Conservation (phyloP, 2,888 invertebrate species). For the Smittia sp. region DNA sequence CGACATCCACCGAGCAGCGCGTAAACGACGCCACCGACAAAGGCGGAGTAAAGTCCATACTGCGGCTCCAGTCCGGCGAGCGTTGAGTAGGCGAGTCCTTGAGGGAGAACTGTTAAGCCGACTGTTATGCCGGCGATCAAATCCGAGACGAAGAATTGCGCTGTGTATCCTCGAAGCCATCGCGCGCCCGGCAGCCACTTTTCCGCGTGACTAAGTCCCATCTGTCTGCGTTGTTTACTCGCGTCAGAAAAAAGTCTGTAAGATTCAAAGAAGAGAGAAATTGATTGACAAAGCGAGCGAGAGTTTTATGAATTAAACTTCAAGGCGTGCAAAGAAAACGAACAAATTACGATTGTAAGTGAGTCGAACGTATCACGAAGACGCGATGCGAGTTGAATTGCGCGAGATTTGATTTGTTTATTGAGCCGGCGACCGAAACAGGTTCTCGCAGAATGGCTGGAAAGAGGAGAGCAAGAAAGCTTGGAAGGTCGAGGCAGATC, state of each 20-base stretch:
- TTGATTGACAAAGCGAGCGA: no score
- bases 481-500: no score
- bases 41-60: slow-evolving; percentile 94
- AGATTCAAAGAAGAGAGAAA: no score
- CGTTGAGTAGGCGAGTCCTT: slow-evolving; percentile 87
- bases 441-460: no score
- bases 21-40: slow-evolving; percentile 91
- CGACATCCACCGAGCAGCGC: slow-evolving; percentile 84
- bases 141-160: slow-evolving; percentile 76
- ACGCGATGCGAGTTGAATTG: no score
- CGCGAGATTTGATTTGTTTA: no score
- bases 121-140: slow-evolving; percentile 89
- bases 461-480: no score
- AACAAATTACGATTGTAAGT: no score
- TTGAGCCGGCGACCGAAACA: no score
- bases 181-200: slow-evolving; percentile 54
- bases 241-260: not conserved
- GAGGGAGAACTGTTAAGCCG: slow-evolving; percentile 89
- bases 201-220: slow-evolving; percentile 35
- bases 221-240: not conserved
- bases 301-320: no score
- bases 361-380: no score
- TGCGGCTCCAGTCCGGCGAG: slow-evolving; percentile 83
- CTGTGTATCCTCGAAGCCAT: slow-evolving; percentile 75
- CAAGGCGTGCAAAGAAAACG: no score